A percentile compares a stretch with the other conserved stretches of the same genome.
These are phyloP conservation scores for Psittacus erithacus DNA, from an alignment of 2,113 vertebrate species.

Conservation along the genomic window DNA sequence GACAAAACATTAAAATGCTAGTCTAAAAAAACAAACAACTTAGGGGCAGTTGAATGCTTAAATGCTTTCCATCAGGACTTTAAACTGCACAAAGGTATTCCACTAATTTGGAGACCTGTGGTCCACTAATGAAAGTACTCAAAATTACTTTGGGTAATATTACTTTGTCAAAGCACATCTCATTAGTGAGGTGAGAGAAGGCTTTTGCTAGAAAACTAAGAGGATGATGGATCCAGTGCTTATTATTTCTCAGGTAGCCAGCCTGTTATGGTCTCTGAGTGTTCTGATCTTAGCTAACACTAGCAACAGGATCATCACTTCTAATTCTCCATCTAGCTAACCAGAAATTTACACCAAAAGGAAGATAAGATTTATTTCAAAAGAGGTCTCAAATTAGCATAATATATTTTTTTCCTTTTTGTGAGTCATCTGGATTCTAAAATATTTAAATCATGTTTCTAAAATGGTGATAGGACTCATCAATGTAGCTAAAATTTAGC, in stretches of 20 bases:
- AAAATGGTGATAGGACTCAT: neutral
- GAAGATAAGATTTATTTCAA: neutral
- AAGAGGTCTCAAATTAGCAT: neutral
- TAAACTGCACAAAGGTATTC: neutral
- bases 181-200: neutral
- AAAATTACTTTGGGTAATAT: neutral
- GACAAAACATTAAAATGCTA: neutral
- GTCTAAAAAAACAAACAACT: neutral
- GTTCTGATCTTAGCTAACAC: neutral
- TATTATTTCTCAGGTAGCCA: neutral
- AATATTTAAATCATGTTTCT: neutral
- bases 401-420: neutral
- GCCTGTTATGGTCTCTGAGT: neutral
- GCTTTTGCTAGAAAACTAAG: neutral
- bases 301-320: neutral
- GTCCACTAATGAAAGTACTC: neutral
- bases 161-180: neutral
- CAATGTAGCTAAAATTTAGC: neutral
- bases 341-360: neutral
- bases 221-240: neutral
- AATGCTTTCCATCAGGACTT: neutral
- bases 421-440: neutral
- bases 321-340: neutral
- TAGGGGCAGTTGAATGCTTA: neutral
- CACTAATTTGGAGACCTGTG: neutral